Evolutionary conservation across 2,113 vertebrate species (phyloP), one percentile per base, ranked within the genome.

Genomic region (Camelus dromedarius): DNA sequence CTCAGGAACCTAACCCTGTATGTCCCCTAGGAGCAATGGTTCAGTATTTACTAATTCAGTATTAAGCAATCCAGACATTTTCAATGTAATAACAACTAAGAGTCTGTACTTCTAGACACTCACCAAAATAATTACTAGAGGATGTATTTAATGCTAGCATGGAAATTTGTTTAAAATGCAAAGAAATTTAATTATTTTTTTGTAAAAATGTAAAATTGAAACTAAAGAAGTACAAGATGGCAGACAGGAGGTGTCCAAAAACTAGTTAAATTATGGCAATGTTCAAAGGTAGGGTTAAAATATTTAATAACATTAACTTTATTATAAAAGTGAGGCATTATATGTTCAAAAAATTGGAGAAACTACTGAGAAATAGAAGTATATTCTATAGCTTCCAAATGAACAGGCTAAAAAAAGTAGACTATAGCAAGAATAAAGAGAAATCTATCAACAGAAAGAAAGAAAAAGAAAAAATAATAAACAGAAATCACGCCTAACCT

Each of bases 151-250:
- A 70, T 79, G 20, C 52, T 26, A 81, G 14, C 52, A 64, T 2
- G 86, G 69, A 66, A 75, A 92, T 18, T 70, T 42, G 19, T 80
- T 89, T 92, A 50, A 82, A 64, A 76, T 93, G 18, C 67, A 81
- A n/a, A 85, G n/a, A 94, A 73, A 60, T 73, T 42, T 79, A 91
- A 72, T 5, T 64, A 56, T 52, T 73, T 93, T 91, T 77, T 46
- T 82, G 46, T 93, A 76, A 95, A 81, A 87, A 72, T 76, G 3
- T 83, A 82, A 91, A 93, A 79, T 54, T 12, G n/a, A 72, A 92
- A 67, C 46, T 35, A 73, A 93, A 66, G 62, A 95, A n/a, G 6
- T 64, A 70, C 18, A 70, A 77, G 5, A 92, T 58, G n/a, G 58
- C 85, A 3, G 22, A 67, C 26, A 24, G 48, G 24, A 52, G 35